Conservation (phyloP, 2,797 vertebrate genomes). For the Brachyalestes nurse region DNA sequence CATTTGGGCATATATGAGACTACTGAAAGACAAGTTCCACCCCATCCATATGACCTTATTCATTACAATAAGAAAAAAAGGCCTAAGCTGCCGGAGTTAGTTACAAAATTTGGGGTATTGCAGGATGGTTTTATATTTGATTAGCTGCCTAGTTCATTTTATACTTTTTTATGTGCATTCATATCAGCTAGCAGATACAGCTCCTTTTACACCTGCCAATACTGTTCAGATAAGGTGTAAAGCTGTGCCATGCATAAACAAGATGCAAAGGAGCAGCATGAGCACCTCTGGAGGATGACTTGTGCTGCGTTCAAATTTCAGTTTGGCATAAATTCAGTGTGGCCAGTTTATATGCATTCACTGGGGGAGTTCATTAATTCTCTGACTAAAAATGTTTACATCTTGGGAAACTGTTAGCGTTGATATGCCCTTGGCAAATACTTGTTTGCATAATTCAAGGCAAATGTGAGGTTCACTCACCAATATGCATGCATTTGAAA, state of each 20-base stretch:
- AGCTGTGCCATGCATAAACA: slow-evolving; percentile 3
- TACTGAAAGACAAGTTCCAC: not conserved
- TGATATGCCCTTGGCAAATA: slow-evolving; percentile 34
- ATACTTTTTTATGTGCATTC: not conserved
- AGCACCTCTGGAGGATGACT: slow-evolving; percentile 9
- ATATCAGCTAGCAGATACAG: not conserved
- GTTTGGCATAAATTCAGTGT: slow-evolving; percentile 32
- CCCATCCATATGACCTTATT: not conserved
- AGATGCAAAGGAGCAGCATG: slow-evolving; percentile 17
- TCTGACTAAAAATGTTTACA: not conserved
- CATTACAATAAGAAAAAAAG: not conserved
- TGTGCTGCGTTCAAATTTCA: slow-evolving; percentile 44
- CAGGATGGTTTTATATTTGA: not conserved
- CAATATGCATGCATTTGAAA: slow-evolving; percentile 29
- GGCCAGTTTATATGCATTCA: slow-evolving; percentile 23
- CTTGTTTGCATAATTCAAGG: slow-evolving; percentile 39
- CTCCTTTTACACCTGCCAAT: slow-evolving; percentile 38
- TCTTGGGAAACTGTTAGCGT: slow-evolving; percentile 23
- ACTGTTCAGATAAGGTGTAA: slow-evolving; percentile 22
- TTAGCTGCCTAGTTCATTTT: not conserved
- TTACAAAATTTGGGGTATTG: too few species aligned
- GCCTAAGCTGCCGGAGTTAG: not conserved
- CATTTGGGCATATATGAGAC: not conserved
- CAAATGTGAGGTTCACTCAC: slow-evolving; percentile 8
- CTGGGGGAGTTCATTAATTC: slow-evolving; percentile 19